Percentiles rank a stretch among this genome's conserved stretches.
These are phyloP conservation scores for Ichneumon xanthorius DNA, from an alignment of 2,888 invertebrate species.

Conservation along the genomic window DNA sequence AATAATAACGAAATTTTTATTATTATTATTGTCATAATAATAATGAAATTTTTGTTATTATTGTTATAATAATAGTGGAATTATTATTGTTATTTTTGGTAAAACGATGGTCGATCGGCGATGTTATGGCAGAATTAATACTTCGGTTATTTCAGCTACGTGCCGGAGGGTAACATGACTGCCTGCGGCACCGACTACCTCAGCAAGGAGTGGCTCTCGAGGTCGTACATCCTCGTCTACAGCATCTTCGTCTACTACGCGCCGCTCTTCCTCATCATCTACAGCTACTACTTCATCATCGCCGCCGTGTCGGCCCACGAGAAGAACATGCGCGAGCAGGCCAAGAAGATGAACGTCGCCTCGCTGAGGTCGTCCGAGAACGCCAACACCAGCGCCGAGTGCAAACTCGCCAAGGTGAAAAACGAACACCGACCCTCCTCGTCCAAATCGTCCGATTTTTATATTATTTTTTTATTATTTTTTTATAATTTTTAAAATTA, in stretches of 20 bases:
- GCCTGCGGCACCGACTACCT: slow-evolving; percentile 96
- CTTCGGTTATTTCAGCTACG: slow-evolving; percentile 88
- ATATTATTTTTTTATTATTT: neutral
- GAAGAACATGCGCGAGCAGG: slow-evolving; percentile 94
- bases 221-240: slow-evolving; percentile 93
- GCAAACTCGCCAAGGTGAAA: slow-evolving; percentile 92
- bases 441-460: too few species aligned
- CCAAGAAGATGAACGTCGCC: slow-evolving; percentile 97
- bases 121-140: too few species aligned
- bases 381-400: slow-evolving; percentile 92
- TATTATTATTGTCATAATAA: too few species aligned
- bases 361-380: slow-evolving; percentile 93
- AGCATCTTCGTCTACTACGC: slow-evolving; percentile 92
- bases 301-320: slow-evolving; percentile 93
- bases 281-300: slow-evolving; percentile 94
- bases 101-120: neutral
- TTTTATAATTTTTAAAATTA: too few species aligned
- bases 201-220: slow-evolving; percentile 90
- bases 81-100: neutral
- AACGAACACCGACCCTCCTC: too few species aligned
- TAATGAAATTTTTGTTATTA: too few species aligned
- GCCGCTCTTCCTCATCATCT: slow-evolving; percentile 92
- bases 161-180: slow-evolving; percentile 97
- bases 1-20: too few species aligned
- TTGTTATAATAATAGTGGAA: too few species aligned